Base-by-base conservation (phyloP, 92 coral and sea anemone species). In the Zoanthus gigantus region DNA sequence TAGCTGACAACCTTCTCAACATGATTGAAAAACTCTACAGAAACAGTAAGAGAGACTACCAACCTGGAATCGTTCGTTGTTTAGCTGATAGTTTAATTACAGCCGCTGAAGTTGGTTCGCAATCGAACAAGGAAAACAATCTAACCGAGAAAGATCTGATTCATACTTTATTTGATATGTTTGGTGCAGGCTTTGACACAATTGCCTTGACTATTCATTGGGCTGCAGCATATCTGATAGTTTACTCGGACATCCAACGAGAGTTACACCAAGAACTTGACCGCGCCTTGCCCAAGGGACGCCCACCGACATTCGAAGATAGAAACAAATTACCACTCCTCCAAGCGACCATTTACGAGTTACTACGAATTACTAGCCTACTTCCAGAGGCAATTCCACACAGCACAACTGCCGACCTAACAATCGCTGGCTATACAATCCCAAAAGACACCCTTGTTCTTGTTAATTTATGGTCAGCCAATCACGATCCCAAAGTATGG, bases 131-230 rank as follows among this genome's bases (percentile, higher is more conserved):
- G 13, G 85, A 4, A 7, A 17, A 28, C 16, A 7, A 18, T 16
- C 31, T 53, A 23, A 77, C 82, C n/a, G 82, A 77, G 32, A 81
- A 30, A 8, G 88, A 84, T 53, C 79, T 90, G n/a, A 71, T 91
- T 32, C 63, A 77, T 10, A 87, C 78, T 14, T 47, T 94, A 48
- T 47, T 34, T 8, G 98, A 94, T 79, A 88, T 93, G 68, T 92
- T 94, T 53, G 95, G 93, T 11, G 98, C 92, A 11, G 95, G 94
- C 2, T 93, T 91, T 68, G 98, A 94, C 6, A 93, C 95, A 0
- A 74, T 83, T 15, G 86, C 98, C 34, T 30, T 76, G 31, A 87
- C 93, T 5, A 61, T 94, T 0, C 77, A 87, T 81, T 94, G 92
- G 94, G 91, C 86, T n/a, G 73, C 93, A 0, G 98, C 96, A 9